These are phyloP conservation scores for Gryllus longicercus DNA, from an alignment of 2,888 invertebrate species.

Conservation along the genomic window DNA sequence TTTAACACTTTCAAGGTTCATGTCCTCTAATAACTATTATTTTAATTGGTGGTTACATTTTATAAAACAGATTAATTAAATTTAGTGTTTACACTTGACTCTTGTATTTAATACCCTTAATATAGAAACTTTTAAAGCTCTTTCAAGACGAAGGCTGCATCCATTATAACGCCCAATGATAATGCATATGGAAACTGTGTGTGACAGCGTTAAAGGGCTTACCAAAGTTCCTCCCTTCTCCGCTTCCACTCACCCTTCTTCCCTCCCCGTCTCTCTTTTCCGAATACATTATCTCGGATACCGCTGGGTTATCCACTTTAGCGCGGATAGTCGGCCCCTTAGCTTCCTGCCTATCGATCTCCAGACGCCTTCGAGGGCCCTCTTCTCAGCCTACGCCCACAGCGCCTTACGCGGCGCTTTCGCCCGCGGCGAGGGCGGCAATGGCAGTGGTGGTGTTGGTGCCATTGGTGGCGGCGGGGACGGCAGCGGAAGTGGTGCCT, in stretches of 20 bases:
- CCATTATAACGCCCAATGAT: no score
- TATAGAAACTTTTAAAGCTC: no score
- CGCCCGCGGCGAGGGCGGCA: neutral
- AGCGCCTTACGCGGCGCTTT: neutral
- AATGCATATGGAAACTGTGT: no score
- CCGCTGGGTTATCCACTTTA: conserved; percentile 9
- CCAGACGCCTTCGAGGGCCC: neutral
- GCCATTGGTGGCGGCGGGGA: neutral
- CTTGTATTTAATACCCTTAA: no score
- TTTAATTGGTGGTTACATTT: no score
- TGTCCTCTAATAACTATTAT: no score
- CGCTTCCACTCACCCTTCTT: conserved; percentile 36
- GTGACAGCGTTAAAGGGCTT: conserved; percentile 22
- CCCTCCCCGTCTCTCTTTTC: conserved; percentile 37
- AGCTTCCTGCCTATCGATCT: neutral
- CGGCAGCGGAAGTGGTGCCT: neutral
- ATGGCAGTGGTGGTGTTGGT: neutral
- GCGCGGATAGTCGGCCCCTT: conserved; percentile 21
- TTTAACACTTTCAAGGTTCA: no score
- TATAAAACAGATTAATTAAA: no score
- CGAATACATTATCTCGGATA: conserved; percentile 4
- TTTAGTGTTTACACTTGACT: no score
- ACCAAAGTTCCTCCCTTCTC: conserved; percentile 37
- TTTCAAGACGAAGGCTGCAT: no score
- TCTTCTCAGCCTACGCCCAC: conserved; percentile 11